Evolutionary conservation across 1,140 invertebrate species (phyloP).

Genomic region (Euschistus heros): DNA sequence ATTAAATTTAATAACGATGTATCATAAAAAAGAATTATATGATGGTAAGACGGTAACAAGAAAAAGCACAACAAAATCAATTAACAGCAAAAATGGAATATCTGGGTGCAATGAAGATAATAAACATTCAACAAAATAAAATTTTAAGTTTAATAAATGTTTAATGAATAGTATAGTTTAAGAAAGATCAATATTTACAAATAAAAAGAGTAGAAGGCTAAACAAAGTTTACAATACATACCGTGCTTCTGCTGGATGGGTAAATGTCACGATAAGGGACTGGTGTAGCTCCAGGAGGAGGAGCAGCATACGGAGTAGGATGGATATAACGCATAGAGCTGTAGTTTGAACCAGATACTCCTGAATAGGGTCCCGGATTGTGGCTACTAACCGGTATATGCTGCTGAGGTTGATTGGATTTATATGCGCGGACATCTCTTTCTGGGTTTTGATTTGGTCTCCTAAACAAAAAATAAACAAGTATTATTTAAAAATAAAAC

Average conservation of each 20-base stretch:
- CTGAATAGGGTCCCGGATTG: conserved; percentile 14
- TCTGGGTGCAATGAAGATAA: too few species aligned
- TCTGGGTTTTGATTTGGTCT: conserved; percentile 3
- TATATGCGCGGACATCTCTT: conserved; percentile 5
- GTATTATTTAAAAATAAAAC: background rate
- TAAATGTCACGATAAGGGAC: conserved; percentile 17
- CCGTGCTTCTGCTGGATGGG: conserved; percentile 1
- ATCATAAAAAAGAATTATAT: too few species aligned
- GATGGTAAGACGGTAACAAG: too few species aligned
- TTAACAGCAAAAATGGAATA: too few species aligned
- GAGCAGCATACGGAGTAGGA: conserved; percentile 12
- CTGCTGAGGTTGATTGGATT: conserved; percentile 1
- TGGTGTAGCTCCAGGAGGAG: conserved; percentile 4
- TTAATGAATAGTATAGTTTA: too few species aligned
- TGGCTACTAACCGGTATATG: conserved; percentile 8
- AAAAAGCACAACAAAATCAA: too few species aligned
- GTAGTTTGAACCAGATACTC: conserved; percentile 20
- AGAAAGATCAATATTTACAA: too few species aligned
- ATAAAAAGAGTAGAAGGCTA: too few species aligned
- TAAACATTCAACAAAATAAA: too few species aligned
- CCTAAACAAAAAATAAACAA: conserved; percentile 8
- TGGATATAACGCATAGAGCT: conserved; percentile 24
- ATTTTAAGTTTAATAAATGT: too few species aligned
- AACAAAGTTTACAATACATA: too few species aligned
- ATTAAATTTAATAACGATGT: too few species aligned